Evolutionary conservation across 2,888 invertebrate genomes (phyloP), one percentile per base, ranked within the genome.

Genomic region (Mantis religiosa): DNA sequence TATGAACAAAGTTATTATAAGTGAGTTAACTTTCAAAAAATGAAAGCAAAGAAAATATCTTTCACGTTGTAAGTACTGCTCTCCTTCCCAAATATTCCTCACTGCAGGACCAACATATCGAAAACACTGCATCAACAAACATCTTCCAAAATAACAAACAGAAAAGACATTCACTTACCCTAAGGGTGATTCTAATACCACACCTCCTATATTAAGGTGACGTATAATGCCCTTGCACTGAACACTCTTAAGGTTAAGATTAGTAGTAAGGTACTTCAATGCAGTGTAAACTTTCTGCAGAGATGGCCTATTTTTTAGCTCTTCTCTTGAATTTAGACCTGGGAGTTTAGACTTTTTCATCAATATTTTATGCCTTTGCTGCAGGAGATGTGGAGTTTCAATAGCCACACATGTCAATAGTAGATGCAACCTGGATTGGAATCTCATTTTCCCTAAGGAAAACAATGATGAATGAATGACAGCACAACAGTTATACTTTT

Each of bases 361-460:
- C 54, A 82, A 85, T 83, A 28, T 47, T 25, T 41, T 34, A n/a
- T 7, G 41, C n/a, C 14, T 30, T 14, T 12, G 25, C n/a, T 20
- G 92, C 89, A 92, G 92, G 25, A 93, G 90, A 20, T 92, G 89
- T 4, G 91, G 92, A 88, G 93, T 92, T 91, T 94, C 94, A 87
- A 92, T 92, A 89, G 92, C 92, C 41, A 94, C 92, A 85, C 92
- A 92, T 9, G 92, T 92, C n/a, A 93, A 89, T 8, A 94, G 90
- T 81, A 93, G 91, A 90, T 93, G 92, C 88, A 94, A 90, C 90
- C 93, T 92, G 47, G 89, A 91, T 41, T 89, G 91, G 90, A 83
- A 90, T 88, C 90, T 91, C 89, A 91, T 89, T 34, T 71, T 82
- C 9, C 84, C 47, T 87, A 82, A 30, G 12, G 12, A 41, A 12